Evolutionary conservation across 1,140 invertebrate species (phyloP).

Genomic region (Hyles euphorbiae): DNA sequence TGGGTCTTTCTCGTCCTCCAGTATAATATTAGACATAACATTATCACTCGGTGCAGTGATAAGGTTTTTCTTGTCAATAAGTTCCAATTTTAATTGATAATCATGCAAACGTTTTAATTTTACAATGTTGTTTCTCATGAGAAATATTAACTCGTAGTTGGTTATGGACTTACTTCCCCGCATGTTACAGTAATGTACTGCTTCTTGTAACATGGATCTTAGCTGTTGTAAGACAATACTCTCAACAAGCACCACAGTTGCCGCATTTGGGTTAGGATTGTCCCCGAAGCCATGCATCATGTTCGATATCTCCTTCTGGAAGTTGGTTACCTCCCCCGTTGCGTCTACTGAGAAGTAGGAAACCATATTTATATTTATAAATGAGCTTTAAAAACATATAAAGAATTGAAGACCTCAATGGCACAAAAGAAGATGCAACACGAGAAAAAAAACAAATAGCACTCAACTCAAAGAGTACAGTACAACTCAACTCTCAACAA

Average conservation of each 20-base stretch:
- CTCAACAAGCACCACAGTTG: slow-evolving; percentile 81
- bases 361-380: slow-evolving; percentile 31
- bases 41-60: slow-evolving; percentile 26
- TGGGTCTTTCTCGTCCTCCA: slow-evolving; percentile 55
- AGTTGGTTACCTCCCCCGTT: slow-evolving; percentile 54
- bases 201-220: slow-evolving; percentile 76
- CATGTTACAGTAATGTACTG: slow-evolving; percentile 72
- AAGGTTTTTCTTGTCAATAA: slow-evolving; percentile 49
- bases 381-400: not conserved
- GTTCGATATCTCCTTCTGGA: slow-evolving; percentile 78
- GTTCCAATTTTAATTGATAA: slow-evolving; percentile 57
- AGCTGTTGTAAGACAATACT: slow-evolving; percentile 81
- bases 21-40: slow-evolving; percentile 34
- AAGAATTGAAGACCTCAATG: no score
- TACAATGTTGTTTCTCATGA: slow-evolving; percentile 78
- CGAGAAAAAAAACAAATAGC: no score
- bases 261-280: slow-evolving; percentile 78
- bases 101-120: slow-evolving; percentile 60
- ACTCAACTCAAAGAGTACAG: no score
- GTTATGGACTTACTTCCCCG: slow-evolving; percentile 62
- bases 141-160: slow-evolving; percentile 79
- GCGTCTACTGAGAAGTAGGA: slow-evolving; percentile 58
- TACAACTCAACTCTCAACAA: no score
- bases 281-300: slow-evolving; percentile 88
- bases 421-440: no score